Percentiles rank a stretch among this genome's conserved stretches.
Conservation (phyloP, 1,140 invertebrate species). For the Ylistrum balloti region DNA sequence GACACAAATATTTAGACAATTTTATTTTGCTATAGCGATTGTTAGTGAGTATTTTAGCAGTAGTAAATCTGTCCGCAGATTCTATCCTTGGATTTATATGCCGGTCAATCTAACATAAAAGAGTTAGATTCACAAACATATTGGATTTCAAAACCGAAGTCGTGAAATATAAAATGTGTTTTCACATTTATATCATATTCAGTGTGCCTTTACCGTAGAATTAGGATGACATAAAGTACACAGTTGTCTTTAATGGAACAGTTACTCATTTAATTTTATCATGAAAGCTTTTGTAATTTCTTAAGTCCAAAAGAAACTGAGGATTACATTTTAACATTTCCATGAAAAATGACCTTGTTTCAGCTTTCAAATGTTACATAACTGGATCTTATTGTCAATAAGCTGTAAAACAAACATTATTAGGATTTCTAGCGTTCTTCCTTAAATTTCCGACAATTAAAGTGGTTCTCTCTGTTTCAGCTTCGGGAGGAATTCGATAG, state of each 20-base stretch:
- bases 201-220: not conserved
- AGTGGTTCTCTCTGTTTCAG: conserved; percentile 83
- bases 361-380: no score
- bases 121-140: not conserved
- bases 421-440: no score
- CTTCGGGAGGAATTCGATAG: conserved; percentile 95
- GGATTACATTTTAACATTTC: no score
- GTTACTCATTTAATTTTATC: no score
- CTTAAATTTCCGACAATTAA: not conserved
- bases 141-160: not conserved
- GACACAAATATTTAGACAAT: not conserved
- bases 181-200: not conserved
- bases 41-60: not conserved
- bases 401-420: no score
- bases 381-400: no score
- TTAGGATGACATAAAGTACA: not conserved
- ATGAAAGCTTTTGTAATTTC: no score
- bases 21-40: not conserved
- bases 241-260: not conserved
- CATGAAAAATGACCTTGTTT: no score
- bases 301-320: no score
- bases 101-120: not conserved
- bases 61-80: not conserved
- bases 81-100: not conserved
- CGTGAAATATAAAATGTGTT: not conserved